These are phyloP conservation scores for Leptodactylus fallax DNA, from an alignment of 2,797 vertebrate genomes.

Conservation along the genomic window DNA sequence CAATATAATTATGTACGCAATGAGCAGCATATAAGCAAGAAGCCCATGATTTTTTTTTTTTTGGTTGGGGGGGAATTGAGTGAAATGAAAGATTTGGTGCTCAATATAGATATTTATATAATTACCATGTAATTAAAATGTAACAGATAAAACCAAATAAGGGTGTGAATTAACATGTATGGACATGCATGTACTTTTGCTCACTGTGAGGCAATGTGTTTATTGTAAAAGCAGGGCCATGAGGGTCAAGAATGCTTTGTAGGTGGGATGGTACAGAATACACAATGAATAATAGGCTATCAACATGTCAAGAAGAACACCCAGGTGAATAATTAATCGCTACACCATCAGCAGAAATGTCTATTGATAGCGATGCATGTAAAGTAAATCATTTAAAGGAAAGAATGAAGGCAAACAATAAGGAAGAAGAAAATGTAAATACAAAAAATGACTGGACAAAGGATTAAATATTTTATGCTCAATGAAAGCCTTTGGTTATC, in stretches of 20 bases:
- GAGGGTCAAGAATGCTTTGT: not conserved
- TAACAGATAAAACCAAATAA: not conserved
- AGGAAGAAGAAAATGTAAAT: not conserved
- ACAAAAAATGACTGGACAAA: no score
- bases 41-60: no score
- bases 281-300: not conserved
- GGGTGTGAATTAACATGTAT: not conserved
- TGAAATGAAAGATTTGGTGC: no score
- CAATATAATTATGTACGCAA: no score
- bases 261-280: slow-evolving; percentile 1
- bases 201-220: not conserved
- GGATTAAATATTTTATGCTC: no score
- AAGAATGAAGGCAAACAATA: not conserved
- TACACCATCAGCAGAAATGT: not conserved
- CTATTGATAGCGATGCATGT: not conserved
- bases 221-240: not conserved
- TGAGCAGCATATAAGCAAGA: no score
- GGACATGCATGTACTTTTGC: not conserved
- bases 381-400: not conserved
- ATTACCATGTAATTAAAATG: not conserved
- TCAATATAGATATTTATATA: not conserved
- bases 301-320: not conserved
- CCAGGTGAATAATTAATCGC: not conserved
- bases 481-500: no score
- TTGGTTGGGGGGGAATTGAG: no score